Base-by-base conservation (phyloP, 2,113 vertebrate species). In the Eptesicus fuscus region DNA sequence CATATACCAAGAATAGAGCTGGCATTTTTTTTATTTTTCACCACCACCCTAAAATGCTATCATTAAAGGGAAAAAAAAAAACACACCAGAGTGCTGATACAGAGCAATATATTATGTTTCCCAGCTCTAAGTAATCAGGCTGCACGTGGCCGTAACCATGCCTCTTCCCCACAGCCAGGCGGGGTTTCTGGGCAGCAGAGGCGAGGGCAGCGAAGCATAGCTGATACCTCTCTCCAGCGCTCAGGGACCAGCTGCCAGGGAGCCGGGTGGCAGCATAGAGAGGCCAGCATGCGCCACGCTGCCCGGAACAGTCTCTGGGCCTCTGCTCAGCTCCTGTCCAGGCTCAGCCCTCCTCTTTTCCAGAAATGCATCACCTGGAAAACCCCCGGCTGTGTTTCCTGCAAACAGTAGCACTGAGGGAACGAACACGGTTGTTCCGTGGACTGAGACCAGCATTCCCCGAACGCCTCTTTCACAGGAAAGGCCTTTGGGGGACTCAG, bases 191-290 rank as follows among this genome's bases (percentile, higher is more conserved):
- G 2, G 56, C 71, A 40, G 63, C 51, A 40, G 65, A 47, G 94
- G 51, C 74, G 4, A 44, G 69, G 73, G 89, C 80, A 85, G 51
- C 17, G 2, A 76, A 88, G 90, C 84, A 6, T 88, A 32, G 35
- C 92, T 95, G 96, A 91, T 61, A 40, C 95, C 96, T 92, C 80
- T 96, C 69, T 71, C 59, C 42, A 35, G 70, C 2, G 2, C 37
- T 65, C 63, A 47, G 59, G 71, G 44, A 70, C 73, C 95, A 90
- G n/a, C 14, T 65, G n/a, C 22, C 86, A 85, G 86, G 59, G 23
- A 89, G 65, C 37, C 70, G 17, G 44, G 87, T 63, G 86, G 87
- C 18, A 5, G 53, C 44, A 51, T 4, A 63, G 56, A 79, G 59
- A 90, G 35, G 87, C 91, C 83, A 90, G 30, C 11, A 18, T 0